Evolutionary conservation across 1,140 invertebrate genomes (phyloP).

Genomic region (Dolichoris vasculosae): DNA sequence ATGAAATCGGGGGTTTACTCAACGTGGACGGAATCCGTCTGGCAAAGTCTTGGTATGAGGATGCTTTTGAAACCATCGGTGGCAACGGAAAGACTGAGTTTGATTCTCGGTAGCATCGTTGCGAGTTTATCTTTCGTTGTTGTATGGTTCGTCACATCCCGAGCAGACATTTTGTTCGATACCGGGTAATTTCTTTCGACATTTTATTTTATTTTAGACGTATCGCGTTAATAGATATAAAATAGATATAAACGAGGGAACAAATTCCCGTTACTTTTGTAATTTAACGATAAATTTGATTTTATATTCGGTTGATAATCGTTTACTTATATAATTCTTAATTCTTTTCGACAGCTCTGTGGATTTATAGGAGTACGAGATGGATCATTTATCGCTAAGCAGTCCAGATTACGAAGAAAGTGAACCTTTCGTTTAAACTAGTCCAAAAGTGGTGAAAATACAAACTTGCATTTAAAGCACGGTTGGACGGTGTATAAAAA

Average conservation of each 20-base stretch:
- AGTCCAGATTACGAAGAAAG: constrained; percentile 59
- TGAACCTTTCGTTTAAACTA: constrained; percentile 64
- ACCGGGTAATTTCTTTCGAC: constrained; percentile 59
- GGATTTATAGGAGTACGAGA: constrained; percentile 68
- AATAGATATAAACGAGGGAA: too few relatives aligned
- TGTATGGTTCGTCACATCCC: constrained; percentile 82
- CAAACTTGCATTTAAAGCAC: constrained; percentile 56
- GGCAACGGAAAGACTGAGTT: constrained; percentile 80
- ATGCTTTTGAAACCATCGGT: constrained; percentile 88
- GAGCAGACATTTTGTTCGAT: constrained; percentile 79
- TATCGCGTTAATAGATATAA: too few relatives aligned
- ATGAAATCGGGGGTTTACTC: constrained; percentile 87
- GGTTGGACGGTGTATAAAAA: constrained; percentile 60
- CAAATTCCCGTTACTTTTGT: too few relatives aligned
- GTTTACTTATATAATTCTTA: too few relatives aligned
- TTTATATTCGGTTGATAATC: too few relatives aligned
- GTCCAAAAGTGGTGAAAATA: constrained; percentile 58
- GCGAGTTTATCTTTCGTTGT: constrained; percentile 80
- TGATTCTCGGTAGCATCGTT: constrained; percentile 79
- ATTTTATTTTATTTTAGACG: constrained; percentile 22
- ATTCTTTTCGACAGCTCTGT: constrained; percentile 60
- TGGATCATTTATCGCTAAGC: constrained; percentile 67
- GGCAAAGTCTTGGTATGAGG: constrained; percentile 83
- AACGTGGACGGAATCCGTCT: constrained; percentile 94
- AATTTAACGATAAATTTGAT: too few relatives aligned